These are phyloP conservation scores for Pipra filicauda DNA, from an alignment of 2,113 vertebrate species.

Conservation along the genomic window DNA sequence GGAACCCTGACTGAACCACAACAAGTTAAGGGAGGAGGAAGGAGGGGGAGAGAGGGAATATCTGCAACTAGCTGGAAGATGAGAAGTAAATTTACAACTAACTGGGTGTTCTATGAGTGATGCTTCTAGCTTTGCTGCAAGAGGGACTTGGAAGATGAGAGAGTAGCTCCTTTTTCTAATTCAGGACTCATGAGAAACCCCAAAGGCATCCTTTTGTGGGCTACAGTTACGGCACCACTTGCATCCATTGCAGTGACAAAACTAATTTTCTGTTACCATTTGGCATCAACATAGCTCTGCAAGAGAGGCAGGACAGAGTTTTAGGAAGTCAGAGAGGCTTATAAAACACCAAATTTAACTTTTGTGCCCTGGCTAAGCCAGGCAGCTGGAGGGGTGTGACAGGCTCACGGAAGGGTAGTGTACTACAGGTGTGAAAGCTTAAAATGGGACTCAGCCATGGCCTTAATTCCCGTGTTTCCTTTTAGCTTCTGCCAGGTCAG, in stretches of 20 bases:
- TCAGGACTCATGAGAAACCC: not conserved
- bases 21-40: not conserved
- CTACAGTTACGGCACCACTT: fast-evolving
- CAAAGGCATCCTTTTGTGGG: not conserved
- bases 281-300: not conserved
- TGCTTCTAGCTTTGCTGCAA: not conserved
- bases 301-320: not conserved
- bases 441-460: not conserved
- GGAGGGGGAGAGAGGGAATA: fast-evolving
- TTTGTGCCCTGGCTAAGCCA: fast-evolving
- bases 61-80: not conserved
- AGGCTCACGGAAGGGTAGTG: not conserved
- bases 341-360: not conserved
- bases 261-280: not conserved
- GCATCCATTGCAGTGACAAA: not conserved
- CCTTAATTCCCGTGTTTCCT: conserved; percentile 7
- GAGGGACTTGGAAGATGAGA: not conserved
- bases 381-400: not conserved
- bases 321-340: not conserved
- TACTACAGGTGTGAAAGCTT: not conserved
- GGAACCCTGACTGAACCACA: not conserved
- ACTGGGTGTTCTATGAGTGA: not conserved
- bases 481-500: not conserved
- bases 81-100: not conserved
- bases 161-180: not conserved